Evolutionary conservation across 2,113 vertebrate species (phyloP), one percentile per base, ranked within the genome.

Genomic region (Ptilonorhynchus violaceus): DNA sequence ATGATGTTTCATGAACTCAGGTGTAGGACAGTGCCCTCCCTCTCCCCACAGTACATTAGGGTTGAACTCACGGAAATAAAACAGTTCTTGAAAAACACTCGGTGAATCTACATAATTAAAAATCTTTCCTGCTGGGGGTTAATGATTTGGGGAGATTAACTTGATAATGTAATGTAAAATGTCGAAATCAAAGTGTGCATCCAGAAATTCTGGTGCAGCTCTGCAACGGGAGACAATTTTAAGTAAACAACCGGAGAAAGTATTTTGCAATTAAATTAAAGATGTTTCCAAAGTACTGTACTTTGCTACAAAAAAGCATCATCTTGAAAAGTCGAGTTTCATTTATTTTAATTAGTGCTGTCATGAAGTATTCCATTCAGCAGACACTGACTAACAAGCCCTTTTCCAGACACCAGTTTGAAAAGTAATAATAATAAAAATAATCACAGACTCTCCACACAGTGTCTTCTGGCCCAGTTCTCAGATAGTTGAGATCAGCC

Each of bases 191-290:
- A 88, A 94, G 56, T 21, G 62, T 66, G 81, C 52, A 94, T 88
- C 87, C 58, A 13, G 89, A 88, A 93, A 95, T 74, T 76, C 63
- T 85, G 74, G 78, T 77, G 31, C 63, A 80, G 74, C 47, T 67
- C 74, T 91, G 81, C 67, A 59, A 41, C 42, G 55, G 84, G 55
- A 96, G 81, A 92, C 78, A 94, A 92, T 94, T 95, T 87, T 70
- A 96, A 97, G 96, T 94, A 97, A 97, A 96, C 93, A 97, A 93
- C 95, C 77, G 59, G 67, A 42, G 42, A 95, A 94, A 88, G 81
- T 94, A 93, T 95, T 95, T 94, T 93, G 95, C 96, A 96, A 97
- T 97, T 96, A 96, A 96, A 96, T 96, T 97, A 96, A 84, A 97
- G 84, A 95, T 95, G 96, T 97, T 97, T 97, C 92, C 96, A 97